These are phyloP conservation scores for Dryobates pubescens DNA, from an alignment of 2,797 vertebrate species.

Conservation along the genomic window DNA sequence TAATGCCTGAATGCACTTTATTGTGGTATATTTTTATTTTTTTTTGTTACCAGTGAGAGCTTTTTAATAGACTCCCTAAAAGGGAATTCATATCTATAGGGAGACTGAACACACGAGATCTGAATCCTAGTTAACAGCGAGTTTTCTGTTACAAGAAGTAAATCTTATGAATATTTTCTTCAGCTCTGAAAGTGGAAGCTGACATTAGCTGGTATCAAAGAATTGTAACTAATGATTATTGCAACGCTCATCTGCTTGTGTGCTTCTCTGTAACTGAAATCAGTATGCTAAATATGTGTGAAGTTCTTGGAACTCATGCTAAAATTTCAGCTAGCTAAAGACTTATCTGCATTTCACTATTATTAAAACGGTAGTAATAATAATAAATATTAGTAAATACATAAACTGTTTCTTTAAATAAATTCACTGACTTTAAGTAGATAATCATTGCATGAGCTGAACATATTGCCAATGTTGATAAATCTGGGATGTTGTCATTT, in stretches of 20 bases:
- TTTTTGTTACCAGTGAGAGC: neutral
- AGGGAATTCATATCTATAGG: neutral
- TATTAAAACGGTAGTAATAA: neutral
- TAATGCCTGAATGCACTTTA: neutral
- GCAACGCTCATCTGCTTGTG: conserved; percentile 13
- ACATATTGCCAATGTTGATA: neutral
- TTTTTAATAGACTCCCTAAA: conserved; percentile 2
- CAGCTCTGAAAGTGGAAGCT: conserved; percentile 3
- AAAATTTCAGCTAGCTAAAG: neutral
- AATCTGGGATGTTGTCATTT: neutral
- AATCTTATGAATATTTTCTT: conserved; percentile 24
- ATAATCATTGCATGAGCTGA: neutral
- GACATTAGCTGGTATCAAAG: neutral
- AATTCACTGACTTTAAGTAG: neutral
- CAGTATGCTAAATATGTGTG: neutral
- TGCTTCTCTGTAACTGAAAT: neutral
- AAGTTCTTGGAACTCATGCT: neutral
- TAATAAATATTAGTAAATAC: neutral
- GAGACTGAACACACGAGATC: neutral
- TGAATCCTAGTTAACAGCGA: conserved; percentile 21
- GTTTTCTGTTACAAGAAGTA: neutral
- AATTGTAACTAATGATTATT: conserved; percentile 26
- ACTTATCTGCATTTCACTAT: neutral
- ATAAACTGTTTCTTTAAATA: neutral
- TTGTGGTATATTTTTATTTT: neutral